Evolutionary conservation across 2,797 vertebrate genomes (phyloP).

Genomic region (Xenopus petersii): DNA sequence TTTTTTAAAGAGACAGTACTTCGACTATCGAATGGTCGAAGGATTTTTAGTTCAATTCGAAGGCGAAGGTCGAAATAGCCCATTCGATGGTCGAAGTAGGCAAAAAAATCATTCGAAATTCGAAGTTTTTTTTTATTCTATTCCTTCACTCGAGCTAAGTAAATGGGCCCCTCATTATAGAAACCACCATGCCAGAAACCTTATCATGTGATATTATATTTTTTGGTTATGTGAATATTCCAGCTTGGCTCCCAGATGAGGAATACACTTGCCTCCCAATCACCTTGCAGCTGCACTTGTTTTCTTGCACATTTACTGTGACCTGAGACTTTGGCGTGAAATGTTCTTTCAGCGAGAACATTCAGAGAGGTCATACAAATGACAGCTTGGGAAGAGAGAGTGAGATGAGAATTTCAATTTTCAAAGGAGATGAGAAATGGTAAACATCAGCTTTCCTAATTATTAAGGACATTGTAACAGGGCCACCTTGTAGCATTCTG

Average conservation of each 20-base stretch:
- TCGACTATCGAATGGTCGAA: too few relatives aligned
- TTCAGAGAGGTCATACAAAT: slow-evolving; percentile 22
- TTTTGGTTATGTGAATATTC: neutral
- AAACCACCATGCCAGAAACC: neutral
- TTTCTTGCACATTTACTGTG: slow-evolving; percentile 21
- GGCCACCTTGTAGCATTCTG: too few relatives aligned
- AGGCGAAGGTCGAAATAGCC: too few relatives aligned
- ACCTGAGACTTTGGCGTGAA: slow-evolving; percentile 30
- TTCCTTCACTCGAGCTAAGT: too few relatives aligned
- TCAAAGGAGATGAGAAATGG: too few relatives aligned
- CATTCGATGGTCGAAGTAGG: too few relatives aligned
- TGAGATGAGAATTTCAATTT: slow-evolving; percentile 3
- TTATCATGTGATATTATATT: neutral
- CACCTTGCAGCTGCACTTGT: slow-evolving; percentile 13
- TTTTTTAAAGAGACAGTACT: too few relatives aligned
- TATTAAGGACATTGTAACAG: too few relatives aligned
- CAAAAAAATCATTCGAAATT: too few relatives aligned
- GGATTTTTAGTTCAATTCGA: too few relatives aligned
- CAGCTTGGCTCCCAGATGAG: neutral
- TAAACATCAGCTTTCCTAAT: too few relatives aligned
- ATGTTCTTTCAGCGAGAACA: slow-evolving; percentile 24
- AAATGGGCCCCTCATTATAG: neutral
- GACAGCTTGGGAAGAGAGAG: neutral
- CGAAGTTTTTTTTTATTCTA: too few relatives aligned
- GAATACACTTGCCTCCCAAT: slow-evolving; percentile 3